These are phyloP conservation scores for Desmophyllum pertusum DNA, from an alignment of 92 coral and sea anemone genomes.

Conservation along the genomic window DNA sequence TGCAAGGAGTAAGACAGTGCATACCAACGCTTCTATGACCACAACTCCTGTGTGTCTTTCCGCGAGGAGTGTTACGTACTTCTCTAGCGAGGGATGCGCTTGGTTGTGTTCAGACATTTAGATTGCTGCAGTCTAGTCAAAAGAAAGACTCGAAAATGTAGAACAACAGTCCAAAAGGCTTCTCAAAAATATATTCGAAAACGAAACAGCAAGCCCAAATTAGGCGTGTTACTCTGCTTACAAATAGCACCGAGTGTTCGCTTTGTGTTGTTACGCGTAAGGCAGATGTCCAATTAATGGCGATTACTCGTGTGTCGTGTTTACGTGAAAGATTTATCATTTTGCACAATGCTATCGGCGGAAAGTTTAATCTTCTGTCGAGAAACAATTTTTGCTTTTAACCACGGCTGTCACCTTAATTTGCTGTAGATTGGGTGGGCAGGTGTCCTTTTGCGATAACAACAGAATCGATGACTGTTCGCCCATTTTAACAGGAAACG, in stretches of 20 bases:
- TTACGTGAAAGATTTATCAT: constrained; percentile 8
- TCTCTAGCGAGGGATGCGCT: constrained; percentile 54
- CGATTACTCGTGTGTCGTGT: constrained; percentile 10
- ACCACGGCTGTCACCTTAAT: constrained; percentile 28
- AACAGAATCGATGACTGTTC: not conserved
- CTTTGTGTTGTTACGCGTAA: constrained; percentile 2
- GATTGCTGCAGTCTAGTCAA: too few relatives aligned
- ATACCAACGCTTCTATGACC: constrained; percentile 51
- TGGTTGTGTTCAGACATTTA: constrained; percentile 22
- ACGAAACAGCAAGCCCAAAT: not conserved
- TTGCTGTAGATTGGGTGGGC: constrained; percentile 10
- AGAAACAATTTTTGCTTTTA: constrained; percentile 15
- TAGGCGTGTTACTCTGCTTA: not conserved
- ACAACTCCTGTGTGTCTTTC: constrained; percentile 49
- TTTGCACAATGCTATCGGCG: constrained; percentile 26
- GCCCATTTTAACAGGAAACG: not conserved
- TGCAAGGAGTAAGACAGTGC: constrained; percentile 51
- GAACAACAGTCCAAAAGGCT: not conserved
- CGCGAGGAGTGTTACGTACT: constrained; percentile 52
- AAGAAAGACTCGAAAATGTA: not conserved
- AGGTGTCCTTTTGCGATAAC: constrained; percentile 15
- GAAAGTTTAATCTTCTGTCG: constrained; percentile 8
- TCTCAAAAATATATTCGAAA: not conserved
- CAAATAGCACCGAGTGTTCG: not conserved
- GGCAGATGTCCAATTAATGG: constrained; percentile 47